Conservation (phyloP, 1,140 invertebrate genomes). For the Drosophila athabasca region DNA sequence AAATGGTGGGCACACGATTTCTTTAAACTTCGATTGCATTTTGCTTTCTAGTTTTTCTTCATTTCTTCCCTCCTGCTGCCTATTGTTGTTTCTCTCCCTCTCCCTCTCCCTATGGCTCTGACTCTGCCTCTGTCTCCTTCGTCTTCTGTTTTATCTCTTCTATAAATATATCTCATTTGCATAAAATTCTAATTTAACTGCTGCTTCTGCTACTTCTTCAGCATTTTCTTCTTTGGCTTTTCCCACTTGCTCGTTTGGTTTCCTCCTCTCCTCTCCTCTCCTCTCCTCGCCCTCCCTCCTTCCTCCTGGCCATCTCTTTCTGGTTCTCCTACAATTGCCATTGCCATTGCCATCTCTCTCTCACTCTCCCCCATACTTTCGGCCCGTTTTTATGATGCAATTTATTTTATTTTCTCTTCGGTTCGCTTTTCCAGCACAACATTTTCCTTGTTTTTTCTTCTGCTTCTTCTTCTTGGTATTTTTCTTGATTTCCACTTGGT, state of each 20-base stretch:
- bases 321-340: slow-evolving; percentile 9
- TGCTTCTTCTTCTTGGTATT: slow-evolving; percentile 63
- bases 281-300: slow-evolving; percentile 15
- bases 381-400: slow-evolving; percentile 71
- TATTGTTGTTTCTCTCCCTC: background rate
- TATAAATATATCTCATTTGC: slow-evolving; percentile 75
- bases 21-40: slow-evolving; percentile 25
- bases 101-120: background rate
- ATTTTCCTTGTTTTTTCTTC: slow-evolving; percentile 63
- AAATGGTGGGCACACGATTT: slow-evolving; percentile 20
- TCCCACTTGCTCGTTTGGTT: background rate
- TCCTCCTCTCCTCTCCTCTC: slow-evolving; percentile 20
- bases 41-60: slow-evolving; percentile 2
- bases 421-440: slow-evolving; percentile 62
- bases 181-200: slow-evolving; percentile 80
- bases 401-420: slow-evolving; percentile 77
- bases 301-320: slow-evolving; percentile 47
- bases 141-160: slow-evolving; percentile 47
- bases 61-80: slow-evolving; percentile 2
- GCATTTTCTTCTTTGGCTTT: slow-evolving; percentile 33
- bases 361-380: slow-evolving; percentile 23
- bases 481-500: slow-evolving; percentile 60
- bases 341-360: slow-evolving; percentile 6
- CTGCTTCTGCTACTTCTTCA: slow-evolving; percentile 37
- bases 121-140: background rate